Evolutionary conservation across 1,140 invertebrate genomes (phyloP).

Genomic region (Calliphora vicina): DNA sequence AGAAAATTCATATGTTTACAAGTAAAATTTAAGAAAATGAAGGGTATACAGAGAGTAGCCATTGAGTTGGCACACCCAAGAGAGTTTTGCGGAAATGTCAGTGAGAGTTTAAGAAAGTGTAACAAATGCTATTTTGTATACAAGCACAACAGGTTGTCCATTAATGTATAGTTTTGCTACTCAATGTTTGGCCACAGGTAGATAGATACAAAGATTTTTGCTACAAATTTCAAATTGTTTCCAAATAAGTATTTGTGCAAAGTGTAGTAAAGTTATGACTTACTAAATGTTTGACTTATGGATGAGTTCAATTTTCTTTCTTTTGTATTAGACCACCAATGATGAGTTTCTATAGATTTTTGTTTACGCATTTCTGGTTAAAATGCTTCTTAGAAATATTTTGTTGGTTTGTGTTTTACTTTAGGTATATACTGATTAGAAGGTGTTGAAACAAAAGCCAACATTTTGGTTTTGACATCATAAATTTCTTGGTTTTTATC

Average conservation of each 20-base stretch:
- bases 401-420: no score
- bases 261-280: not conserved
- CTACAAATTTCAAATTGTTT: not conserved
- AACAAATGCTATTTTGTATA: conserved; percentile 27
- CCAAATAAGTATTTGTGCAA: not conserved
- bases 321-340: not conserved
- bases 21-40: not conserved
- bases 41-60: not conserved
- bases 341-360: not conserved
- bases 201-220: not conserved
- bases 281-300: conserved; percentile 26
- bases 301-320: not conserved
- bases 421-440: no score
- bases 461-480: conserved; percentile 24
- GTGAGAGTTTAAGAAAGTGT: not conserved
- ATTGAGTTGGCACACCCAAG: not conserved
- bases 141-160: conserved; percentile 25
- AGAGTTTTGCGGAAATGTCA: conserved; percentile 1
- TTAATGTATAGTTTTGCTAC: no score
- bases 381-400: not conserved
- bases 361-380: not conserved
- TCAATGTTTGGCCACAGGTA: no score
- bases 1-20: not conserved
- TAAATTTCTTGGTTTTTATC: conserved; percentile 4
- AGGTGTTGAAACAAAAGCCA: conserved; percentile 15